Evolutionary conservation across 2,888 invertebrate species (phyloP), one percentile per base, ranked within the genome.

Genomic region (Cheilosia vernalis): DNA sequence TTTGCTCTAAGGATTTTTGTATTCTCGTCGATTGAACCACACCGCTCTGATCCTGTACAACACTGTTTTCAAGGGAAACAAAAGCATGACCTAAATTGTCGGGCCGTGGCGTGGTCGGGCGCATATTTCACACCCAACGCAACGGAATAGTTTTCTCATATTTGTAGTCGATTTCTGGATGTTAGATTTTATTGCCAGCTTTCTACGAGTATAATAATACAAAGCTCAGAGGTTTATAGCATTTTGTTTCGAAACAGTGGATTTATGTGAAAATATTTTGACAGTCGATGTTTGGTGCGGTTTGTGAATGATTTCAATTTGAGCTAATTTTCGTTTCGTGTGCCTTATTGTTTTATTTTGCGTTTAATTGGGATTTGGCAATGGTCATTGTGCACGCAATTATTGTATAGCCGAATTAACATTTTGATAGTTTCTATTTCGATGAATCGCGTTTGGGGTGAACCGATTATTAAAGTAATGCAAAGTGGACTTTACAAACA

Each of bases 161-260:
- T 30, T 30, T 7, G 47, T 37, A 27, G 55, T 55, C 19, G 4
- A 44, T 42, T 55, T 42, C 30, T 40, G 33, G 44, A 21, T 49
- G 56, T 47, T 47, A 27, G 49, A 56, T 67, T 42, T 40, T n/a
- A 30, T 30, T 30, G 30, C 30, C 9, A 30, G 30, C 30, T 2
- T 42, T 42, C 40, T 24, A 13, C 42, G 44, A 58, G 64, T 3
- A 66, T 24, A 40, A 51, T 40, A 27, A 24, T 27, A 30, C 53
- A 67, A 66, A 55, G 27, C 30, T 67, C 42, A 15, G 55, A 24
- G 40, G 51, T 51, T 66, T 40, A 30, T 66, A 40, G 40, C 55
- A 44, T 51, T 67, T 70, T 69, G 76, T 67, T 77, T 53, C 56
- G 63, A 47, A 70, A 70, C 63, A 56, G 56, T 78, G n/a, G 63